Evolutionary conservation across 2,888 invertebrate genomes (phyloP).

Genomic region (Automeris io): DNA sequence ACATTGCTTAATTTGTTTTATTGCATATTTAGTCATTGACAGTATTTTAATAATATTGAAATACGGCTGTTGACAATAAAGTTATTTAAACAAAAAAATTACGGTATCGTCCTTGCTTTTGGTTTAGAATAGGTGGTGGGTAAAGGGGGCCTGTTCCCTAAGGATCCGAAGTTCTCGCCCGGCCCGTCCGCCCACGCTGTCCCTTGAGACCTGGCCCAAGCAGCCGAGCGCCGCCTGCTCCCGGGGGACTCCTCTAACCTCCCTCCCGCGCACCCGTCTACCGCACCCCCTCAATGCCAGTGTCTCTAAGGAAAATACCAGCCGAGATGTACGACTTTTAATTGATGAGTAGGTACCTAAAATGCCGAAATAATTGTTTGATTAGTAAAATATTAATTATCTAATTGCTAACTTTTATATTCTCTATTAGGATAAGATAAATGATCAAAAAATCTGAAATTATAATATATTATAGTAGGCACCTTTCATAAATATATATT

Average conservation of each 20-base stretch:
- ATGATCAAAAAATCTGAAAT: no score
- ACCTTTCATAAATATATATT: no score
- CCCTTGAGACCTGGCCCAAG: slow-evolving; percentile 64
- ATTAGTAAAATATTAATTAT: no score
- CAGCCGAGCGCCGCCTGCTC: slow-evolving; percentile 67
- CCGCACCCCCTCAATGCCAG: slow-evolving; percentile 20
- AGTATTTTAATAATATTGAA: no score
- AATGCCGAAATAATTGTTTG: no score
- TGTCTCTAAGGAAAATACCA: slow-evolving; percentile 59
- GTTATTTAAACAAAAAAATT: slow-evolving; percentile 54
- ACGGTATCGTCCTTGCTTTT: slow-evolving; percentile 45
- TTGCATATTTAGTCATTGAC: no score
- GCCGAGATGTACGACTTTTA: slow-evolving; percentile 65
- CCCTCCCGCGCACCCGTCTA: slow-evolving; percentile 26
- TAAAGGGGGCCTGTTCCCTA: slow-evolving; percentile 50
- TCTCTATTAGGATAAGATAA: no score
- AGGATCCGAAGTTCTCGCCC: slow-evolving; percentile 65
- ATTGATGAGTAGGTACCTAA: slow-evolving; percentile 32
- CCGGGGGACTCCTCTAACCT: slow-evolving; percentile 44
- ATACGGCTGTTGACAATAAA: slow-evolving; percentile 11
- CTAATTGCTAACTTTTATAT: no score
- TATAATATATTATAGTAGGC: no score
- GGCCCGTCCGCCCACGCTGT: slow-evolving; percentile 67
- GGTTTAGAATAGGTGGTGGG: slow-evolving; percentile 44
- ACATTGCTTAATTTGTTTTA: no score